These are phyloP conservation scores for Aix galericulata DNA, from an alignment of 2,113 vertebrate species.

Conservation along the genomic window DNA sequence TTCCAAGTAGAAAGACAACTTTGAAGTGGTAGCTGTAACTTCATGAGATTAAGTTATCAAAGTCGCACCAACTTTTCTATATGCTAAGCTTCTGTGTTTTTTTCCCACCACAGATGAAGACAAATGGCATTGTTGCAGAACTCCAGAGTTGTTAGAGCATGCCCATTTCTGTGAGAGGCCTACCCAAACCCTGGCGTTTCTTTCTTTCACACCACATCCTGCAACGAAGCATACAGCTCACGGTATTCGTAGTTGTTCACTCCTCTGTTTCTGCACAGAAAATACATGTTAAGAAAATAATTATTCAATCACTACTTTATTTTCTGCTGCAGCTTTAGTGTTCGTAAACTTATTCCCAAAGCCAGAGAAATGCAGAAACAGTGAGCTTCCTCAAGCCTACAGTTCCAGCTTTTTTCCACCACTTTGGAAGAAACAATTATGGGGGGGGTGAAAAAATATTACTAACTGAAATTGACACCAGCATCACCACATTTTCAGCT, in stretches of 20 bases:
- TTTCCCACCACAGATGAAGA: neutral
- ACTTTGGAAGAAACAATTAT: neutral
- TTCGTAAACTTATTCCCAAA: neutral
- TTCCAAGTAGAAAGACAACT: neutral
- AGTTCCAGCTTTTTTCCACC: neutral
- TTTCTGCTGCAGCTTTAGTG: neutral
- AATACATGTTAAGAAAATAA: accelerated
- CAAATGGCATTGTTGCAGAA: neutral
- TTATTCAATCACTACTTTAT: neutral
- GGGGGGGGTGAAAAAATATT: neutral
- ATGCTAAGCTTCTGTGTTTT: neutral
- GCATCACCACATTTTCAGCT: neutral
- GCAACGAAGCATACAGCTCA: neutral
- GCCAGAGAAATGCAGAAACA: neutral
- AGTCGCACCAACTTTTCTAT: neutral
- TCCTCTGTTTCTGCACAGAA: neutral
- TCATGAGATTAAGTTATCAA: neutral
- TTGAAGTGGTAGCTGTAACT: accelerated
- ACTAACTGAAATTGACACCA: neutral
- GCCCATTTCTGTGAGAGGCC: neutral
- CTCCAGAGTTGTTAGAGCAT: accelerated
- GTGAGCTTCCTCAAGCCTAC: neutral
- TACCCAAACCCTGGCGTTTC: neutral
- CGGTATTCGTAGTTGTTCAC: neutral
- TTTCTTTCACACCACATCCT: neutral